Base-by-base conservation (phyloP, 2,113 vertebrate species). In the Thalassarche chlororhynchos region DNA sequence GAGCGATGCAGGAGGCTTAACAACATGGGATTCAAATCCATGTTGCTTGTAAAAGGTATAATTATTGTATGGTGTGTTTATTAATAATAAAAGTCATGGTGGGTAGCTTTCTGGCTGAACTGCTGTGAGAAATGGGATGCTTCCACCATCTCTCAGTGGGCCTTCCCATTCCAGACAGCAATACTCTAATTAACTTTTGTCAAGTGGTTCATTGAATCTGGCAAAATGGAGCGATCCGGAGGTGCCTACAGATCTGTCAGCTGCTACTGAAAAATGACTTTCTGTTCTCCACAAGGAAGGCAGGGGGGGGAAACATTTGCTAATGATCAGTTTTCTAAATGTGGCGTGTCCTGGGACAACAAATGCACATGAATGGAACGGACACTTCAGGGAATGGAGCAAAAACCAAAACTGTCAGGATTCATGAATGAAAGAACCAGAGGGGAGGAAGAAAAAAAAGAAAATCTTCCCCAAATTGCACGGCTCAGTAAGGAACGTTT, bases 101-200 rank as follows among this genome's bases (percentile, higher is more conserved):
- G 89, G 74, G 90, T 79, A 76, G 84, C 58, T 93, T 86, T 94
- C 92, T 95, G 80, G 95, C 55, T 90, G 89, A 96, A 98, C 80
- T 94, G 87, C 96, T 96, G 78, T 83, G 87, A 98, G 96, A 92
- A 97, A 91, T 49, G 8, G 93, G 94, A 89, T 65, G 72, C 83
- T 94, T 94, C 89, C 91, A 89, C 70, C 71, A 91, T 97, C 65
- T 96, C 97, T 81, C 93, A 76, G 93, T 88, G 95, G 97, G 97
- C 92, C 92, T 80, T 92, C 82, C 83, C 87, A 91, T 95, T 92
- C 75, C 89, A 98, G 97, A 65, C 92, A 98, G 94, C 57, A 79
- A 81, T 81, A 78, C 52, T 94, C 97, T 97, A 98, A 98, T 98
- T 98, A 98, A 98, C 97, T 98, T 98, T 98, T 97, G 91, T 98